Base-by-base conservation (phyloP, 2,888 invertebrate species). In the Fragum fragum region DNA sequence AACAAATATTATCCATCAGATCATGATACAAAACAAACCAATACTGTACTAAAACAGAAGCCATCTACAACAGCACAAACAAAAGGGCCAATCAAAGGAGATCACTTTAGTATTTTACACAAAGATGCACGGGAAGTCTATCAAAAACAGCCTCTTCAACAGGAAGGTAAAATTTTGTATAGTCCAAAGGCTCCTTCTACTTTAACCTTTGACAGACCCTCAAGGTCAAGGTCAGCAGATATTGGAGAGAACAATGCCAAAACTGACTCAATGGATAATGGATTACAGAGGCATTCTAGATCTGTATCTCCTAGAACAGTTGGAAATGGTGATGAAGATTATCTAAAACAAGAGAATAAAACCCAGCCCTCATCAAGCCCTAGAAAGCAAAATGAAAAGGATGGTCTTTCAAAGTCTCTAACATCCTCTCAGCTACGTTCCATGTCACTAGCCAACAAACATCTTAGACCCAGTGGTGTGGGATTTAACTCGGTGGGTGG, bases 401-500 rank as follows among this genome's bases (percentile, higher is more conserved):
- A 55, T 1, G 32, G 28, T 21, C 63, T 85, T 18, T 85, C 85
- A 55, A 81, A 76, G 57, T 85, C 85, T 42, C 72, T 85, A 69
- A 85, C 81, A 28, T 74, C 81, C 47, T 72, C 57, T 21, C 81
- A 77, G 69, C 68, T 85, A 23, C 79, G 79, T 61, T 76, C 83
- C 70, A 73, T 83, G 79, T 68, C 73, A 66, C 63, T 76, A 57
- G 36, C 61, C 21, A 36, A 39, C 14, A 59, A 59, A 42, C 78
- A 70, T 78, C 76, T 71, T 75, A 75, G 63, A 61, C 74, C 73
- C 77, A 57, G 72, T 72, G 61, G 71, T 42, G 84, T 73, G 42
- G 61, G 70, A 21, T 78, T 78, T 78, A 79, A 84, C 63, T 75
- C 66, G 84, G 84, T 84, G 78, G 70, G 84, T 84, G 82, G 26